phyloP scores from a whole-genome alignment of 1,140 invertebrate species.

The Daktulosphaira vitifoliae region DNA sequence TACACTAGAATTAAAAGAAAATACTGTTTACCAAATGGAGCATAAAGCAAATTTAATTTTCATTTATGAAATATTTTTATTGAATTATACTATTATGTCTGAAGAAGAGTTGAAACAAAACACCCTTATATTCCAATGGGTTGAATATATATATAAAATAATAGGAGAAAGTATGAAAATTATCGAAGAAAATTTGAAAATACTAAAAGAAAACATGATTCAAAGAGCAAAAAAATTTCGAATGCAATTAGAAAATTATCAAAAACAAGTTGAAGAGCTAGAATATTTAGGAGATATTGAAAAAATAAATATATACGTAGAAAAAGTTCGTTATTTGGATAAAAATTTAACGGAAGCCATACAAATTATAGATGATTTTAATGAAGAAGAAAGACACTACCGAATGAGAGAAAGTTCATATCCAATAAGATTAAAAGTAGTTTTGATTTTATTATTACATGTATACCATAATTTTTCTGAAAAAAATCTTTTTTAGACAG shows the following conservation, averaged over 20 bases:
- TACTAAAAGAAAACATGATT: conserved; percentile 77
- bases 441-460: not conserved
- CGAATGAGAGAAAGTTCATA: conserved; percentile 82
- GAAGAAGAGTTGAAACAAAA: conserved; percentile 78
- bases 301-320: conserved; percentile 74
- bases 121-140: conserved; percentile 76
- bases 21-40: conserved; percentile 63
- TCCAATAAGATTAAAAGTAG: conserved; percentile 46
- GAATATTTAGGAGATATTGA: conserved; percentile 78
- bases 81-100: conserved; percentile 66
- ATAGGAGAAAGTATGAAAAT: conserved; percentile 73
- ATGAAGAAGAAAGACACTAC: conserved; percentile 83
- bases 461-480: not conserved
- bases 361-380: conserved; percentile 77
- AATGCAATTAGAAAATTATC: conserved; percentile 70
- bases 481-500: conserved; percentile 35
- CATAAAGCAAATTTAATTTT: conserved; percentile 56
- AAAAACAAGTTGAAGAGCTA: conserved; percentile 73
- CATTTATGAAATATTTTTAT: conserved; percentile 57
- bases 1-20: conserved; percentile 62
- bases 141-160: conserved; percentile 63
- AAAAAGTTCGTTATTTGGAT: conserved; percentile 66
- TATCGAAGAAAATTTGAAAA: conserved; percentile 67
- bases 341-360: conserved; percentile 59
- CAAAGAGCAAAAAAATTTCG: conserved; percentile 57